phyloP scores from a whole-genome alignment of 2,797 vertebrate species.

The Hapalemur alaotrensis region DNA sequence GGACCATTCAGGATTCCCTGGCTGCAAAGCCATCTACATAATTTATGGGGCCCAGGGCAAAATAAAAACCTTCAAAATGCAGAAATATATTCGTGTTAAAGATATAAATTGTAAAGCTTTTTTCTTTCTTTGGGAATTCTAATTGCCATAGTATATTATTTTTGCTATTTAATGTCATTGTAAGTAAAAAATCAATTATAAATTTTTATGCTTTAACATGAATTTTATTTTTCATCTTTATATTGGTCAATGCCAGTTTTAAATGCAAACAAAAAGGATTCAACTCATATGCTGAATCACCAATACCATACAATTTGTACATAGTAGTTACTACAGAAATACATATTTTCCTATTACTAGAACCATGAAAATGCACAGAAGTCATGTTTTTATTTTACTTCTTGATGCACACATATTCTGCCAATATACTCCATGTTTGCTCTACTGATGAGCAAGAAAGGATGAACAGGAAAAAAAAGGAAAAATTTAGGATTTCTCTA shows the following conservation, averaged over 20 bases:
- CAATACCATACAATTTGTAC: neutral
- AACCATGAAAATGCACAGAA: neutral
- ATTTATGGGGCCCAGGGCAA: neutral
- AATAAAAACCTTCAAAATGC: neutral
- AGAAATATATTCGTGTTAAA: neutral
- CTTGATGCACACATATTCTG: neutral
- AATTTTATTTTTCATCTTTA: neutral
- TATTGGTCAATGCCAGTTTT: neutral
- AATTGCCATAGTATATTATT: neutral
- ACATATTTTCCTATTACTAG: neutral
- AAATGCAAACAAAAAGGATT: neutral
- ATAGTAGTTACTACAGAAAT: neutral
- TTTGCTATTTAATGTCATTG: neutral
- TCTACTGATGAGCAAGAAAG: neutral
- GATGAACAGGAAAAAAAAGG: neutral
- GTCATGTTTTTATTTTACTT: neutral
- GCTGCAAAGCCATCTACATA: neutral
- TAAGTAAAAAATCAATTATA: neutral
- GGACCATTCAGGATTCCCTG: neutral
- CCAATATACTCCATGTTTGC: neutral
- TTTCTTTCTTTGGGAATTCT: neutral
- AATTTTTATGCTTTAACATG: neutral
- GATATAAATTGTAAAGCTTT: neutral
- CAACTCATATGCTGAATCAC: neutral
- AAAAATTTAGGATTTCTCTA: no score